Base-by-base conservation (phyloP, 2,888 invertebrate species). In the Shargacucullia verbasci region DNA sequence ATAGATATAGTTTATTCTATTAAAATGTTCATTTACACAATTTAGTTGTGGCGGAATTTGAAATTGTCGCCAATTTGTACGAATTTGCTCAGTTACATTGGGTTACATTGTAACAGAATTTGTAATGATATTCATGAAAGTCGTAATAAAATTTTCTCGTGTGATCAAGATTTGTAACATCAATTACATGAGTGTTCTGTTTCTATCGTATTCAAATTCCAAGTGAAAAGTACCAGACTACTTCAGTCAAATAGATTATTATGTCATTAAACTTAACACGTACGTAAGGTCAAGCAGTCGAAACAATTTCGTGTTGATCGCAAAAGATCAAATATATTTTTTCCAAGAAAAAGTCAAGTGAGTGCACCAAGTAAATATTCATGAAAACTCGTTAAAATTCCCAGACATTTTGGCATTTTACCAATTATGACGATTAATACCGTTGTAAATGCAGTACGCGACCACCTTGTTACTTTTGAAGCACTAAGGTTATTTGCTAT, bases 331-430 rank as follows among this genome's bases (percentile, higher is more conserved):
- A 50, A 59, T 38, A 29, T 46, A 48, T 59, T 67, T 55, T 59
- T 55, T 48, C 55, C 46, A 29, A 57, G 56, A 59, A 59, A 54
- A 54, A 48, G 43, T 58, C 56, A 65, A 59, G 29, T 45, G 59
- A 54, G 48, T 70, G 60, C 67, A 70, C 10, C 50, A 40, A 63
- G 50, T 66, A 41, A 56, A 56, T 68, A 53, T 69, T 69, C 59
- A 39, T 62, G 67, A 54, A 60, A 67, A 71, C 66, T 79, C 79
- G 72, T 84, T 81, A 80, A 84, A 80, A 84, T 84, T 80, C 82
- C 72, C 84, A 84, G 84, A 84, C 84, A 57, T 79, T 81, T 77
- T 84, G 84, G 84, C 84, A 75, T 73, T 70, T 55, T 54, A 78
- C 83, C 84, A 84, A 83, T 78, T 54, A 76, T 68, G 71, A 60